Evolutionary conservation across 2,797 vertebrate species (phyloP).

Genomic region (Myotis pilosus): DNA sequence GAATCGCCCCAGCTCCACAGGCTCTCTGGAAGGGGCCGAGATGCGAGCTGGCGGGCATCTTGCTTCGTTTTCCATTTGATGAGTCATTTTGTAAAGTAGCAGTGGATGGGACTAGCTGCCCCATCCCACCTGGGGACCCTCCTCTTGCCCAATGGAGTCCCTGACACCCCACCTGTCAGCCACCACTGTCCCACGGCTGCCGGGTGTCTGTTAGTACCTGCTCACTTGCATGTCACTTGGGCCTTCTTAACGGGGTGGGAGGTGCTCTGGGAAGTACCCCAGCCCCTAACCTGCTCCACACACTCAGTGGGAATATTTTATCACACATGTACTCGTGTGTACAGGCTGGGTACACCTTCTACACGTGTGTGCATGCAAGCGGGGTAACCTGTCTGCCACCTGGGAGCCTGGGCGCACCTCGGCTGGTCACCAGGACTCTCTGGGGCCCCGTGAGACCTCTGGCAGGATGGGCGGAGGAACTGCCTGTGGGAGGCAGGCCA

Average conservation of each 20-base stretch:
- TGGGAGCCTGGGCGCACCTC: neutral
- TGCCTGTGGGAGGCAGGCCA: neutral
- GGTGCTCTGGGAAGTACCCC: neutral
- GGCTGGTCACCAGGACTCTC: neutral
- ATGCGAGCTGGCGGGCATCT: neutral
- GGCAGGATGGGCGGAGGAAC: neutral
- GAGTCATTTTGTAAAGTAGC: neutral
- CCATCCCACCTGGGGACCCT: neutral
- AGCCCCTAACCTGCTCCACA: neutral
- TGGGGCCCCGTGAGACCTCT: neutral
- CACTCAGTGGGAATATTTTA: neutral
- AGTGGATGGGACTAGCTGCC: neutral
- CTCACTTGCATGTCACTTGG: neutral
- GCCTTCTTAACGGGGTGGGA: neutral
- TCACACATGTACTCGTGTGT: neutral
- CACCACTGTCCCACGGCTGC: neutral
- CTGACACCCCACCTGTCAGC: accelerated
- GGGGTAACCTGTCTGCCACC: neutral
- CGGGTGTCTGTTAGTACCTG: neutral
- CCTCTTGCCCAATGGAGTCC: neutral
- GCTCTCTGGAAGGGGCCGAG: neutral
- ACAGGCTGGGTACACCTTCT: neutral
- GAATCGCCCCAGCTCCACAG: neutral
- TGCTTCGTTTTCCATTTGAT: neutral
- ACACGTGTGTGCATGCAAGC: neutral